A percentile compares a stretch with the other conserved stretches of the same genome.
phyloP scores from a whole-genome alignment of 1,140 invertebrate genomes.

The Nymphalis io region DNA sequence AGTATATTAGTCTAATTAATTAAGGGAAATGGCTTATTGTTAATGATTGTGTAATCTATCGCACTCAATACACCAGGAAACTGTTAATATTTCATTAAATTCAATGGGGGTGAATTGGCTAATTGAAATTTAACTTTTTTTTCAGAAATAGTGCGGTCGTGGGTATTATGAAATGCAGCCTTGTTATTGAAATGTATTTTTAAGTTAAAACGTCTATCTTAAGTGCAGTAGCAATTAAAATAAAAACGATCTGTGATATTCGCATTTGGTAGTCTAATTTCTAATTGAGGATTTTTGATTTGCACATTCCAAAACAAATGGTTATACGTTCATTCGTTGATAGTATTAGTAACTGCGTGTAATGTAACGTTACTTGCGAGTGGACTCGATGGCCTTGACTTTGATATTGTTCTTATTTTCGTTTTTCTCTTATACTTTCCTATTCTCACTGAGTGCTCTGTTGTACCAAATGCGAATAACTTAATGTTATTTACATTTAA shows the following conservation, averaged over 20 bases:
- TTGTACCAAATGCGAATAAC: conserved; percentile 78
- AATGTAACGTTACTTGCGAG: conserved; percentile 4
- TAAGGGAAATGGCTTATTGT: conserved; percentile 15
- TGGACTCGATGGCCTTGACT: conserved; percentile 16
- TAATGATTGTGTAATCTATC: too few relatives aligned
- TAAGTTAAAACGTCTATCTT: conserved; percentile 59
- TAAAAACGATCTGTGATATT: conserved; percentile 76
- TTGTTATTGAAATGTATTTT: conserved; percentile 45
- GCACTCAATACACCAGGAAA: neutral
- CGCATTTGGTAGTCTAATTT: conserved; percentile 75
- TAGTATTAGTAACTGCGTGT: conserved; percentile 14
- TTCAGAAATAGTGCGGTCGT: conserved; percentile 79
- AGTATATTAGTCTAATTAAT: conserved; percentile 64
- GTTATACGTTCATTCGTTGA: conserved; percentile 33
- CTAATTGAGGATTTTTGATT: conserved; percentile 56
- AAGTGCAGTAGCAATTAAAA: conserved; percentile 69
- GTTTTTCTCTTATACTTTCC: conserved; percentile 50
- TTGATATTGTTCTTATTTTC: conserved; percentile 20
- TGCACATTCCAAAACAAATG: conserved; percentile 69
- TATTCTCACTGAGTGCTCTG: conserved; percentile 75
- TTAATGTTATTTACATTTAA: conserved; percentile 71
- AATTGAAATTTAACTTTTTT: conserved; percentile 57
- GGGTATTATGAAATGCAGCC: conserved; percentile 75
- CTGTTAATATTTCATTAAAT: conserved; percentile 18
- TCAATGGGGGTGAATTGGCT: conserved; percentile 45